Evolutionary conservation across 1,140 invertebrate genomes (phyloP).

Genomic region (Polyergus mexicanus): DNA sequence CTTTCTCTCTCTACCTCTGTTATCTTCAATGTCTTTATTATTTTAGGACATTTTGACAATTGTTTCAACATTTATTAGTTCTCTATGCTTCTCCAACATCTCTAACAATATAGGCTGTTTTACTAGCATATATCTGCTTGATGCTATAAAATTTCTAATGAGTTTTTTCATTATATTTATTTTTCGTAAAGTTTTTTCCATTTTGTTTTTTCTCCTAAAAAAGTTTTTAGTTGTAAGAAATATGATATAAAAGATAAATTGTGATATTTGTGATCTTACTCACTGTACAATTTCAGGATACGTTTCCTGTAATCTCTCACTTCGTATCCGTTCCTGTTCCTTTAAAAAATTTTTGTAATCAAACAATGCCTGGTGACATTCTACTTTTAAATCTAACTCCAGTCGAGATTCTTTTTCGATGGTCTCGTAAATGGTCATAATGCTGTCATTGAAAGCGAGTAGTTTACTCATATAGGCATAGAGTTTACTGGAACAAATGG

Average conservation of each 20-base stretch:
- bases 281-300: conserved; percentile 76
- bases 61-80: conserved; percentile 76
- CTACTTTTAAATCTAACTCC: conserved; percentile 71
- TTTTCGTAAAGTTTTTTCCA: conserved; percentile 69
- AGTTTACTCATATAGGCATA: conserved; percentile 68
- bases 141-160: conserved; percentile 78
- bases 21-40: not conserved
- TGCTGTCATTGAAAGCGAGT: conserved; percentile 70
- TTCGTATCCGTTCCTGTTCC: conserved; percentile 68
- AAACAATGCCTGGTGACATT: conserved; percentile 67
- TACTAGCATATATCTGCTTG: conserved; percentile 54
- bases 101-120: conserved; percentile 65
- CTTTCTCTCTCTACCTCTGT: not conserved
- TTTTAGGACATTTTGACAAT: conserved; percentile 60
- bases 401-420: conserved; percentile 55
- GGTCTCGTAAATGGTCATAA: conserved; percentile 58
- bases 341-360: conserved; percentile 76
- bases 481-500: conserved; percentile 68
- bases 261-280: conserved; percentile 27
- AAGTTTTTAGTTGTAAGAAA: conserved; percentile 33
- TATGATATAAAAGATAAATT: not conserved
- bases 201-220: conserved; percentile 75
- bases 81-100: conserved; percentile 75
- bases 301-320: conserved; percentile 73
- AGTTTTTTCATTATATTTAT: conserved; percentile 80